These are phyloP conservation scores for Serrognathus titanus DNA, from an alignment of 2,888 invertebrate genomes.

Conservation along the genomic window DNA sequence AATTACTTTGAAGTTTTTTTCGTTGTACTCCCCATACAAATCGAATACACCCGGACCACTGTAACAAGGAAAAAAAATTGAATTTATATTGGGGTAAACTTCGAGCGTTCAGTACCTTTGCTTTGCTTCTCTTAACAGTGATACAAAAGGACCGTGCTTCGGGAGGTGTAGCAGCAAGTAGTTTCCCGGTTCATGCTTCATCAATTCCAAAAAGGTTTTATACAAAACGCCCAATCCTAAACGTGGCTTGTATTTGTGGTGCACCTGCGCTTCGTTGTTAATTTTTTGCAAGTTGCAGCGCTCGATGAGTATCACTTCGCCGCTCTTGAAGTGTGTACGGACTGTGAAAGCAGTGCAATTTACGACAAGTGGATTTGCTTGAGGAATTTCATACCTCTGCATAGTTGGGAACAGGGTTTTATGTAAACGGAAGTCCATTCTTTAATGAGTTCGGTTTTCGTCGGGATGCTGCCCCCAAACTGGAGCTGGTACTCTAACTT, in stretches of 20 bases:
- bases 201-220: conserved; percentile 32
- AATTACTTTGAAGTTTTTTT: conserved; percentile 23
- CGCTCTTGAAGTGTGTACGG: conserved; percentile 26
- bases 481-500: conserved; percentile 41
- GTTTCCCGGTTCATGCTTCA: conserved; percentile 30
- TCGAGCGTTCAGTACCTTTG: conserved; percentile 7
- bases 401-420: conserved; percentile 38
- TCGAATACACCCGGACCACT: conserved; percentile 14
- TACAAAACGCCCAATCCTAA: conserved; percentile 36
- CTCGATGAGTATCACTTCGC: conserved; percentile 36
- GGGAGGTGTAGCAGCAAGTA: conserved; percentile 38
- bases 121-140: conserved; percentile 27
- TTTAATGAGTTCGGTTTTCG: conserved; percentile 36
- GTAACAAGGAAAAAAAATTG: not conserved
- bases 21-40: conserved; percentile 24
- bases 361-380: not conserved
- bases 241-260: conserved; percentile 35
- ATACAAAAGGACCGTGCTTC: conserved; percentile 36
- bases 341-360: conserved; percentile 27
- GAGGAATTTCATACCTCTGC: conserved; percentile 33
- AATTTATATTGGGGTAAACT: not conserved
- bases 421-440: conserved; percentile 41
- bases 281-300: conserved; percentile 37
- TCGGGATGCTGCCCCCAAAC: conserved; percentile 36
- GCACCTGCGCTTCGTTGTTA: conserved; percentile 32